Percentiles rank a stretch among this genome's conserved stretches.
Conservation (phyloP, 2,888 invertebrate species). For the Syrphus vitripennis region DNA sequence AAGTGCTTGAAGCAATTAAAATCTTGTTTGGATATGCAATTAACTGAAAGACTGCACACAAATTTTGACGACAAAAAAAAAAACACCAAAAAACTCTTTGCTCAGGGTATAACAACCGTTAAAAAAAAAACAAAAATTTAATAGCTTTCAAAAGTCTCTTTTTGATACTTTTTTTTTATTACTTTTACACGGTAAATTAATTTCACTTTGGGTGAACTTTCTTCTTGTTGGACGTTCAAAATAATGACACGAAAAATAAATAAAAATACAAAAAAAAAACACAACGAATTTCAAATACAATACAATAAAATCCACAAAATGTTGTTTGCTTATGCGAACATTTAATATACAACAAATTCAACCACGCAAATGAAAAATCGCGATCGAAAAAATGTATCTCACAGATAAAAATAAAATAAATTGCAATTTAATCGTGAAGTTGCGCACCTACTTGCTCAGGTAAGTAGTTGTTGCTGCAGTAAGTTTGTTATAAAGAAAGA, state of each 20-base stretch:
- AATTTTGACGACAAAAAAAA: neutral
- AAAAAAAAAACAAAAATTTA: neutral
- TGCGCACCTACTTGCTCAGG: conserved; percentile 11
- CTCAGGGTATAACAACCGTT: neutral
- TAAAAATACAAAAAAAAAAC: neutral
- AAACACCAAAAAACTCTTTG: conserved; percentile 29
- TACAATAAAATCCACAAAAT: conserved; percentile 17
- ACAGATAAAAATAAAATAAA: conserved; percentile 36
- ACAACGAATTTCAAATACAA: conserved; percentile 26
- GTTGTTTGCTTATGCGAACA: conserved; percentile 21
- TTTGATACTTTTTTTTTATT: neutral
- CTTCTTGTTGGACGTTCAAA: conserved; percentile 47
- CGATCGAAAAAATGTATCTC: conserved; percentile 51
- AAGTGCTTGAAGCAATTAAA: conserved; percentile 30
- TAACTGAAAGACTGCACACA: conserved; percentile 26
- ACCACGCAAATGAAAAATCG: conserved; percentile 49
- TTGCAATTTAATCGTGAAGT: conserved; percentile 38
- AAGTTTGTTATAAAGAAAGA: conserved; percentile 24
- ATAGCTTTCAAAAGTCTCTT: conserved; percentile 11
- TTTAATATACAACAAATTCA: conserved; percentile 14
- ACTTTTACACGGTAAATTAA: conserved; percentile 43
- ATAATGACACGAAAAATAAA: conserved; percentile 4
- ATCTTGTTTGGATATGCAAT: conserved; percentile 46
- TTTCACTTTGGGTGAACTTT: conserved; percentile 65
- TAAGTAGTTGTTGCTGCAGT: neutral